phyloP scores from a whole-genome alignment of 2,113 vertebrate genomes.

The Rhabdornis inornatus region DNA sequence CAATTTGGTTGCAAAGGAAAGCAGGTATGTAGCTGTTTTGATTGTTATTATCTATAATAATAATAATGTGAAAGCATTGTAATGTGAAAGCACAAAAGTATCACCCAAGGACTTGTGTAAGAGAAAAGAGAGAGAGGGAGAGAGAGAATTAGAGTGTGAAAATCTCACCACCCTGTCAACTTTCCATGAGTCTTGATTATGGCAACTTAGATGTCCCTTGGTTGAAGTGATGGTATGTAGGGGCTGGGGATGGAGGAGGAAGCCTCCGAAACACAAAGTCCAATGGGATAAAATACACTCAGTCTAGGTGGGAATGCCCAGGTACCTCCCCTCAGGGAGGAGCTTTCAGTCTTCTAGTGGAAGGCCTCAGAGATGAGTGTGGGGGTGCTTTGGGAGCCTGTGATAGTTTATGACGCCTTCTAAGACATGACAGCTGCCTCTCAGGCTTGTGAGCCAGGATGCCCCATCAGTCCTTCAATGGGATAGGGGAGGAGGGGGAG shows the following conservation, averaged over 20 bases:
- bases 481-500: background rate
- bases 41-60: background rate
- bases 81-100: background rate
- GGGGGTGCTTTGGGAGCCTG: background rate
- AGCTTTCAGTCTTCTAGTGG: background rate
- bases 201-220: background rate
- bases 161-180: background rate
- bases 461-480: background rate
- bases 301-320: background rate
- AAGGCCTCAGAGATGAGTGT: background rate
- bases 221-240: fast-evolving
- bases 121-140: background rate
- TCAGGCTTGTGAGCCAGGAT: background rate
- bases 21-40: background rate
- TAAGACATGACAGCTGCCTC: background rate
- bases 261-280: background rate
- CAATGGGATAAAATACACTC: background rate
- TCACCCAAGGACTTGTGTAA: background rate
- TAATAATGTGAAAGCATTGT: background rate
- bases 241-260: background rate
- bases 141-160: background rate
- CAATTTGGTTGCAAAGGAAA: background rate
- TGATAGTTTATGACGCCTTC: background rate
- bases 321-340: background rate
- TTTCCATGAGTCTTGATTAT: background rate